Base-by-base conservation (phyloP, 2,797 vertebrate species). In the Pygocentrus nattereri region DNA sequence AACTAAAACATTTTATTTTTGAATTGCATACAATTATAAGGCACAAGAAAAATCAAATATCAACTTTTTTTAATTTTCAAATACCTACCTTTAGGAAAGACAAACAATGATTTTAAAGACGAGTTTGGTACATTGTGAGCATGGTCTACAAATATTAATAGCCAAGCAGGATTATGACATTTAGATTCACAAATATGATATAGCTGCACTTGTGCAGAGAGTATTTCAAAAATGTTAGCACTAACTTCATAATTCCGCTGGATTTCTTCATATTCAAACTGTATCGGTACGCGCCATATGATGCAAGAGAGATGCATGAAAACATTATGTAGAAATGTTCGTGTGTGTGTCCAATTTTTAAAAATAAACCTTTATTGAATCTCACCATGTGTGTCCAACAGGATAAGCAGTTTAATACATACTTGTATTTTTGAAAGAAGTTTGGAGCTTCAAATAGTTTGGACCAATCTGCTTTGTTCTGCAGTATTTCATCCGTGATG, bases 351-450 rank as follows among this genome's bases (percentile, higher is more conserved):
- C n/a, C 56, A 41, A 86, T 79, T 78, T 87, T 75, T 72, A 79
- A 23, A 83, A 87, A 84, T 19, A 73, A 84, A 87, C 89, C 88
- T 89, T 89, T 88, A 90, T 90, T 90, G 34, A 78, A 82, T 88
- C 85, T 90, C 84, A 87, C 88, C 90, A 89, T 84, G 83, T 82
- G 83, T 85, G 82, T 89, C 89, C 91, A 86, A 91, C 89, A 91
- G 87, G 88, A 88, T 88, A 94, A 92, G 92, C 93, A 93, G 92
- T 93, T 92, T 93, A 95, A 96, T 97, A 97, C 97, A 96, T 98
- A 97, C 97, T 97, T 96, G 96, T 97, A 98, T 94, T 97, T 97
- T 79, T 96, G 94, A 95, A 97, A 96, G 95, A 98, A 97, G 95
- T 97, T 95, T 93, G 96, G 95, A 90, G 94, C 95, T 95, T 97